Base-by-base conservation (phyloP, 2,113 vertebrate genomes). In the Neogale vison region DNA sequence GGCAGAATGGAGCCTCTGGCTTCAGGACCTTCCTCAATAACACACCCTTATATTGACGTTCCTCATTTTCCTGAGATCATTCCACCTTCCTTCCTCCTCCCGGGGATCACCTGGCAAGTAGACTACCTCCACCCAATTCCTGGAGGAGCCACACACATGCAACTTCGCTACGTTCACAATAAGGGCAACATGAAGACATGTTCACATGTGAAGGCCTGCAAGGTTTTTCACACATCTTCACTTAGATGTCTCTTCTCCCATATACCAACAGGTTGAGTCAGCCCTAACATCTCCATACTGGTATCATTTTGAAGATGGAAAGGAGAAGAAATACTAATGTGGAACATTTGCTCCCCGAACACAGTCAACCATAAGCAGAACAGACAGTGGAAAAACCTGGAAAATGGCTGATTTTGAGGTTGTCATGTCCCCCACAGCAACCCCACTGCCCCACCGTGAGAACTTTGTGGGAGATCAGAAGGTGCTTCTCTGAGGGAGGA, bases 371-470 rank as follows among this genome's bases (percentile, higher is more conserved):
- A 23, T 76, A 50, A 52, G 26, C 18, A 47, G 65, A 83, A 88
- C 18, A 65, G 81, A 83, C 6, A 34, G 26, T 52, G 36, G 36
- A 39, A 31, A 47, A 63, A 55, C 26, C 3, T 55, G 9, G 29
- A 82, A 61, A 31, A 11, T 65, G 90, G 52, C 42, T 79, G 71
- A 23, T n/a, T 72, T 20, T 63, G 29, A n/a, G 34, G 39, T 94
- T 89, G 29, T 88, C 42, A 20, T 96, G 7, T 4, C 61, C 39
- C 42, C 45, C 55, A 45, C 8, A 79, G 65, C 57, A 77, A 39
- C 15, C 0, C 18, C 3, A 6, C 52, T 15, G 12, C 13, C 20
- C 20, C 9, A 1, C 13, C 14, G 4, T 80, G 18, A 63, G 82
- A 79, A 82, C 17, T 80, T 42, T 36, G 13, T 26, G 10, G 39